Evolutionary conservation across 2,888 invertebrate species (phyloP), one percentile per base, ranked within the genome.

Genomic region (Saturnia japonica): DNA sequence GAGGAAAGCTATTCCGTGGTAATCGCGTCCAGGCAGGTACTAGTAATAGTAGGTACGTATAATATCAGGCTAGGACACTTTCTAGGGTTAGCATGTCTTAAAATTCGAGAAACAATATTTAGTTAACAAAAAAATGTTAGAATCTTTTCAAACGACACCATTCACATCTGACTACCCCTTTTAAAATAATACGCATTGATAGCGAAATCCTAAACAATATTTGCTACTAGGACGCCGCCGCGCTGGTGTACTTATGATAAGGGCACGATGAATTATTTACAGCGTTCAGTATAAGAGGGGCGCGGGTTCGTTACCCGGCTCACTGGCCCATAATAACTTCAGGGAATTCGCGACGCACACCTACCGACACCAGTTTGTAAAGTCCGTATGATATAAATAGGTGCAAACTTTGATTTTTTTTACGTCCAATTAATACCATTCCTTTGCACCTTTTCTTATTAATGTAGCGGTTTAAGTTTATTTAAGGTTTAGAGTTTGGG

Each of bases 291-390:
- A 67, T 67, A 64, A 75, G 72, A 77, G 78, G 72, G 72, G 77
- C 80, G 81, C 77, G 80, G 86, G 86, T 93, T 93, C 90, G 93
- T 93, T 93, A 91, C 87, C 86, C 93, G 92, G 91, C 86, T 89
- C 93, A 91, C 84, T 93, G 93, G 86, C 87, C 88, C 91, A 86
- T 92, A 91, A 93, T 93, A 91, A 93, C 93, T 91, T 93, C 85
- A 84, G 93, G 93, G 93, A 93, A 91, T 91, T 88, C 88, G 80
- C 85, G 86, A 74, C 88, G 79, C 91, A 76, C 74, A 82, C 85
- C 90, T 82, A 86, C 90, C 88, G 83, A 91, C 92, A 89, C 91
- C 86, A 84, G 80, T 72, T 74, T 70, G 73, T 72, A 69, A 22
- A 68, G 68, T 9, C 1, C 72, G 67, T 74, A 43, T 86, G 79